phyloP scores from a whole-genome alignment of 2,888 invertebrate genomes.

The Spialia ferax region DNA sequence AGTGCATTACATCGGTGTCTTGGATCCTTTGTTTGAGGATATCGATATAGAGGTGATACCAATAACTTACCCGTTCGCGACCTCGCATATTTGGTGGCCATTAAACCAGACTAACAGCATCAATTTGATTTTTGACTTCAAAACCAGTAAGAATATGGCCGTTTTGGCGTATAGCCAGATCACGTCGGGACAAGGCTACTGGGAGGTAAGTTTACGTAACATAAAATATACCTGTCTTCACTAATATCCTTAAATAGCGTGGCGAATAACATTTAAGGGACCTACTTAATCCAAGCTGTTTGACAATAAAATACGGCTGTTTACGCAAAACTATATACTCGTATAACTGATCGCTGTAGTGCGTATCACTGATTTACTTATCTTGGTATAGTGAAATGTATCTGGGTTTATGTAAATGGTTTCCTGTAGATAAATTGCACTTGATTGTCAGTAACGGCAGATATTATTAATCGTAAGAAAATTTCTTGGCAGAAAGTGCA shows the following conservation, averaged over 20 bases:
- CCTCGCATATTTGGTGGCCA: constrained; percentile 96
- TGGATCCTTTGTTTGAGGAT: constrained; percentile 94
- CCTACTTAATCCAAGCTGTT: constrained; percentile 31
- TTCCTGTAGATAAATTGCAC: constrained; percentile 5
- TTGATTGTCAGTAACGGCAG: constrained; percentile 8
- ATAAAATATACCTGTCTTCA: constrained; percentile 35
- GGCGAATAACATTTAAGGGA: constrained; percentile 32
- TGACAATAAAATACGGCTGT: constrained; percentile 28
- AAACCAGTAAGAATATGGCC: constrained; percentile 93
- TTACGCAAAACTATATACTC: constrained; percentile 14
- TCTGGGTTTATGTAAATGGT: not conserved
- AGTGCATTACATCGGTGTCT: constrained; percentile 92
- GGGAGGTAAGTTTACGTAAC: constrained; percentile 89
- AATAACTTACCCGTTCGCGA: constrained; percentile 96
- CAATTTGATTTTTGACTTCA: constrained; percentile 94
- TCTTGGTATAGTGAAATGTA: constrained; percentile 13
- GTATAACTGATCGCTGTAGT: not conserved
- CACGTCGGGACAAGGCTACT: constrained; percentile 92
- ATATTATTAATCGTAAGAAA: constrained; percentile 15
- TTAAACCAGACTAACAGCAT: constrained; percentile 91
- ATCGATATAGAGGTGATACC: constrained; percentile 95
- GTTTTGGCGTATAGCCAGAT: constrained; percentile 95
- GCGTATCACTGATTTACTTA: constrained; percentile 2
- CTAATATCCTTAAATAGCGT: constrained; percentile 35
- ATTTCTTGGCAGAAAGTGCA: constrained; percentile 22